These are phyloP conservation scores for Sebastolobus altivelis DNA, from an alignment of 2,797 vertebrate species.

Conservation along the genomic window DNA sequence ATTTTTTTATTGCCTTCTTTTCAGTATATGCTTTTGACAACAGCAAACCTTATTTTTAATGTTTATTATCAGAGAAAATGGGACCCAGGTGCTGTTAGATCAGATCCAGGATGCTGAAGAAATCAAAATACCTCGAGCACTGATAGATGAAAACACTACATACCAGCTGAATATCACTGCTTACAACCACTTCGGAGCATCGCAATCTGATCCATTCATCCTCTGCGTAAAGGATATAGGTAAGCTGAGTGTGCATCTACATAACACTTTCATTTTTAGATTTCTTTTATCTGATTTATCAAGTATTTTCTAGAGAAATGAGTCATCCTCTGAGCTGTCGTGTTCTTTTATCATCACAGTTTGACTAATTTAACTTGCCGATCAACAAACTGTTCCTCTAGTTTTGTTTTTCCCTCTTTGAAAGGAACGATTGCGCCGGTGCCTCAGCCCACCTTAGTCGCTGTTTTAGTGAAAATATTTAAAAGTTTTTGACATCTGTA, in stretches of 20 bases:
- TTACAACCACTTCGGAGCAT: conserved; percentile 84
- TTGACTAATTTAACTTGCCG: conserved; percentile 38
- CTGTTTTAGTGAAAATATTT: neutral
- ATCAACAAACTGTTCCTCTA: conserved; percentile 13
- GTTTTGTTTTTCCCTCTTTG: neutral
- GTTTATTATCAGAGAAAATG: conserved; percentile 62
- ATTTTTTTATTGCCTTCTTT: rapidly evolving
- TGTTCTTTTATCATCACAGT: conserved; percentile 6
- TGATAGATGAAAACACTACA: conserved; percentile 51
- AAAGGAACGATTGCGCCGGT: neutral
- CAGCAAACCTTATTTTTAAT: neutral
- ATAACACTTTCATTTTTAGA: neutral
- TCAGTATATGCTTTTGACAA: neutral
- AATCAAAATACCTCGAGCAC: conserved; percentile 50
- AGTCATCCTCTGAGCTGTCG: conserved; percentile 23
- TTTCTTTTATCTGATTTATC: neutral
- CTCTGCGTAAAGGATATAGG: conserved; percentile 84
- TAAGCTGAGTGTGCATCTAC: conserved; percentile 55
- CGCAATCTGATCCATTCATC: conserved; percentile 69
- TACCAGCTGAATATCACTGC: conserved; percentile 81
- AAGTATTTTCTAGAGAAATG: conserved; percentile 10
- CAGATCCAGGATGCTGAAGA: conserved; percentile 6
- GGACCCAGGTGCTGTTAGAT: conserved; percentile 16
- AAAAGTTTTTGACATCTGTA: neutral
- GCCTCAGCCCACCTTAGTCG: neutral